Base-by-base conservation (phyloP, 2,113 vertebrate genomes). In the Spea bombifrons region DNA sequence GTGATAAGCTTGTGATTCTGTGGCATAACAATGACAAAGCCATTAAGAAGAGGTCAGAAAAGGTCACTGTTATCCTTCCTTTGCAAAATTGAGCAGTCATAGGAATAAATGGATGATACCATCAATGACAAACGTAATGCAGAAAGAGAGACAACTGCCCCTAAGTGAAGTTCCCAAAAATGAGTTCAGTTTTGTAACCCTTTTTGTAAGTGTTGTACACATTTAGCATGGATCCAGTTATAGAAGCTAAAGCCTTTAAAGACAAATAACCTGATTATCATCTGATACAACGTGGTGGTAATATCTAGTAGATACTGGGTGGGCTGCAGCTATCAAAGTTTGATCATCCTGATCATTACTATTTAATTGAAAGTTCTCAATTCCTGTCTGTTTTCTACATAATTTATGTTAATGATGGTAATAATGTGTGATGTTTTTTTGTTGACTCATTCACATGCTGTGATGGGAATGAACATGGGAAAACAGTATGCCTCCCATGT, bases 41-140 rank as follows among this genome's bases (percentile, higher is more conserved):
- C 5, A 73, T 79, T 73, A 73, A 66, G 61, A 55, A 66, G 61
- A 55, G 16, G 49, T 66, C 63, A 48, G n/a, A 55, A 66, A 71
- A 57, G 10, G 49, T 73, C n/a, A 8, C n/a, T 67, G 44, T 59
- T 72, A 59, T 66, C 49, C 70, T 57, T 73, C 73, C 70, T 70
- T 59, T 7, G 17, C 17, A 61, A 69, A 76, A 70, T 61, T 59
- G 66, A 76, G 66, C 66, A 76, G 75, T 61, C 45, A 76, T 76
- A 48, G 10, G 50, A 17, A 76, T 46, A 72, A 72, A 57, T 59
- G 57, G 66, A 70, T 30, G 48, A 59, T 47, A 70, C 16, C 17
- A 63, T 69, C 1, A 9, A 66, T 46, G 55, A 48, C 15, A 30
- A 49, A 10, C 30, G 66, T 43, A 67, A 71, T 59, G 50, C 66